A percentile compares a stretch with the other conserved stretches of the same genome.
These are phyloP conservation scores for Scaptomyza montana DNA, from an alignment of 1,140 invertebrate species.

Conservation along the genomic window DNA sequence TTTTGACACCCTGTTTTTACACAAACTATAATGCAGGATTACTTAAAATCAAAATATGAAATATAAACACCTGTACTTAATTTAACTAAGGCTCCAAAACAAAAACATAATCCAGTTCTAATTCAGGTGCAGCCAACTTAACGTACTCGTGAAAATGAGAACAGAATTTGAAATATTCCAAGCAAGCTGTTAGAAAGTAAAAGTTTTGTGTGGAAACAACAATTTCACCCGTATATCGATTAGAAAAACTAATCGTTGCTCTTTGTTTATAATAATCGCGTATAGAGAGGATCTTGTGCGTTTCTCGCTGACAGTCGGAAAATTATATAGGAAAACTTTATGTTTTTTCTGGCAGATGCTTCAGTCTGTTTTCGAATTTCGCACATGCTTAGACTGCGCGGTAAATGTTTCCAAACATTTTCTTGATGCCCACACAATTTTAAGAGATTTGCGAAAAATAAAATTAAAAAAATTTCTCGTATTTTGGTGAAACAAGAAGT, in stretches of 20 bases:
- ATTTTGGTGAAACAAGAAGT: slow-evolving; percentile 16
- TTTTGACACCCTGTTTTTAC: background rate
- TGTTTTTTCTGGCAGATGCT: slow-evolving; percentile 14
- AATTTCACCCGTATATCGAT: background rate
- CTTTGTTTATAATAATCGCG: slow-evolving; percentile 16
- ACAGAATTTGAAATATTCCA: background rate
- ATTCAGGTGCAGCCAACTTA: too few relatives aligned
- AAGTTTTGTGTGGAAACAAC: slow-evolving; percentile 7
- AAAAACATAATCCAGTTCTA: too few relatives aligned
- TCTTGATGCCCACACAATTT: slow-evolving; percentile 7
- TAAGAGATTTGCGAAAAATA: slow-evolving; percentile 16
- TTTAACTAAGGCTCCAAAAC: background rate
- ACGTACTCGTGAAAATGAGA: background rate
- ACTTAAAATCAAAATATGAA: background rate
- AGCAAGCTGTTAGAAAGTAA: background rate
- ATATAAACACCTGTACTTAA: background rate
- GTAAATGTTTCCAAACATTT: slow-evolving; percentile 21
- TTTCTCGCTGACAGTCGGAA: slow-evolving; percentile 6
- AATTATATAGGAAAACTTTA: slow-evolving; percentile 32
- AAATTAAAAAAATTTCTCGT: slow-evolving; percentile 37
- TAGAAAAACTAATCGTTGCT: background rate
- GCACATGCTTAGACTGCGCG: slow-evolving; percentile 42
- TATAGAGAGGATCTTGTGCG: slow-evolving; percentile 18
- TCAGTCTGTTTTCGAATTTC: slow-evolving; percentile 69
- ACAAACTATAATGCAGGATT: background rate